Base-by-base conservation (phyloP, 2,888 invertebrate species). In the Chymomyza amoena region DNA sequence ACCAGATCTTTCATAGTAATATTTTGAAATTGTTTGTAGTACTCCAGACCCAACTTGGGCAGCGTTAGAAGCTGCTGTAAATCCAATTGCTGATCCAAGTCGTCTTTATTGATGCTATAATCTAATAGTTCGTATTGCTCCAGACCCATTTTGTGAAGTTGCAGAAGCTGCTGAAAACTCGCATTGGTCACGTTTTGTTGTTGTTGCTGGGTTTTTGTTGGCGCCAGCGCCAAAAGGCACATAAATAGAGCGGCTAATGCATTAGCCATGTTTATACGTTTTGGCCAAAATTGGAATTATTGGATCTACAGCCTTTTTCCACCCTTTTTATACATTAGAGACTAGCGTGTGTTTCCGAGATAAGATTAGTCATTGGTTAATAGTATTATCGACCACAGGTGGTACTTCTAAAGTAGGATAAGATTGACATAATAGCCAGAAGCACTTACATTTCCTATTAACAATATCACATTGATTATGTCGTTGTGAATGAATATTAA, bases 31-130 rank as follows among this genome's bases (percentile, higher is more conserved):
- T 70, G 63, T 1, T 84, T 78, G 1, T 75, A 56, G 54, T 84
- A 86, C 61, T 84, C 84, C 4, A 78, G 63, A 0, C 75, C 60
- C 57, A 84, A 15, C 16, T 64, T 71, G 0, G 79, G 78, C 25
- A 76, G n/a, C 10, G 74, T 71, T 59, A 64, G 52, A 36, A 60
- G n/a, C 16, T 25, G 51, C 6, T 10, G 32, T 13, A 54, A n/a
- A 51, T 66, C 20, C 36, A 15, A 15, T 0, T 62, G 45, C 20
- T 16, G n/a, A 32, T 3, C 32, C 32, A 32, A 9, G 7, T 32
- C 7, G 6, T 1, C 32, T 32, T 32, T 32, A 32, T 6, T 32
- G 9, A 32, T 7, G 32, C 1, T 7, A 32, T 32, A 7, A 6
- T 7, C 6, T 9, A 32, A 9, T 1, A 32, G 6, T 7, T 32